phyloP scores from a whole-genome alignment of 2,797 vertebrate species.

The Enteromius unitaeniatus region DNA sequence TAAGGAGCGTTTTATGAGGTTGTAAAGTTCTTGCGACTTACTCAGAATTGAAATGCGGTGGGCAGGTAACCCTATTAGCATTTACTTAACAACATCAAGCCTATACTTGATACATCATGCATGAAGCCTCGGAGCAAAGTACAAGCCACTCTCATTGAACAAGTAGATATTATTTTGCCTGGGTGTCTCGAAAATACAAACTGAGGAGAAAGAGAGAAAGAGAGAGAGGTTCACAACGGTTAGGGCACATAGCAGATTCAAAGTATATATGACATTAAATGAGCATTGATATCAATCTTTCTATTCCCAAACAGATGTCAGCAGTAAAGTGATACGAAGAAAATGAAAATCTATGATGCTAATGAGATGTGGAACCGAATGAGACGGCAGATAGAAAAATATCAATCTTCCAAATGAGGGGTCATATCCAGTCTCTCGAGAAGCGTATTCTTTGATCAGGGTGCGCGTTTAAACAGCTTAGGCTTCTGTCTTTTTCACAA shows the following conservation, averaged over 20 bases:
- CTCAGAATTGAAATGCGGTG: constrained; percentile 53
- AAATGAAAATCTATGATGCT: constrained; percentile 46
- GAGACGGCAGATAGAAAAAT: constrained; percentile 83
- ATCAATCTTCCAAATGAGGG: constrained; percentile 79
- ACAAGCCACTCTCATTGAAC: constrained; percentile 58
- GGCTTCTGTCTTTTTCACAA: constrained; percentile 45
- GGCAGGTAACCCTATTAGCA: constrained; percentile 54
- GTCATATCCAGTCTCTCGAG: constrained; percentile 66
- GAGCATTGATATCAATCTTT: constrained; percentile 39
- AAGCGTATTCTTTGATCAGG: constrained; percentile 52
- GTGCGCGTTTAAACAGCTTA: constrained; percentile 47
- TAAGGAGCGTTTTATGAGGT: constrained; percentile 47
- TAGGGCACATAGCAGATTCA: constrained; percentile 23
- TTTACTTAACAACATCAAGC: constrained; percentile 57
- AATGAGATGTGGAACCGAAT: constrained; percentile 50
- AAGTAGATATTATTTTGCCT: constrained; percentile 50
- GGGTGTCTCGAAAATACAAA: constrained; percentile 50
- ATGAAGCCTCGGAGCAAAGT: constrained; percentile 59
- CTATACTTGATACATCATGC: constrained; percentile 57
- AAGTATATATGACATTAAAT: constrained; percentile 20
- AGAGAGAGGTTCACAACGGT: constrained; percentile 4
- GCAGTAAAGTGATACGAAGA: constrained; percentile 31
- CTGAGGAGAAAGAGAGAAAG: constrained; percentile 20
- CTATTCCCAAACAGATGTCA: constrained; percentile 39
- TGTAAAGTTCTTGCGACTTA: constrained; percentile 50